phyloP scores from a whole-genome alignment of 2,888 invertebrate genomes.

The Hoplodrina ambigua region DNA sequence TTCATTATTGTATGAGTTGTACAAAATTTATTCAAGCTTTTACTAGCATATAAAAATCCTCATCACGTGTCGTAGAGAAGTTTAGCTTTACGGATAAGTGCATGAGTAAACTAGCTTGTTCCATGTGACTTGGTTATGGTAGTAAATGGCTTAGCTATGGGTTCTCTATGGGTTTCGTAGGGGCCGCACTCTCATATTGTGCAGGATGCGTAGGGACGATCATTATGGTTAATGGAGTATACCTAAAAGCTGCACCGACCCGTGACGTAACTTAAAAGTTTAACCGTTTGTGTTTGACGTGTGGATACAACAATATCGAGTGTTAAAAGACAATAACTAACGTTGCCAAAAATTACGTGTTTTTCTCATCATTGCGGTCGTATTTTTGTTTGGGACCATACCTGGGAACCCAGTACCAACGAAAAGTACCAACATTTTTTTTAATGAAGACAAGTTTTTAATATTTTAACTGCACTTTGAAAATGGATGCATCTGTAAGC shows the following conservation, averaged over 20 bases:
- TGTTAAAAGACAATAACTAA: too few species aligned
- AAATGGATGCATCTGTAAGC: too few species aligned
- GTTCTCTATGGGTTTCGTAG: background rate
- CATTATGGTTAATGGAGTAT: conserved; percentile 5
- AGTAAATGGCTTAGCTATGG: conserved; percentile 8
- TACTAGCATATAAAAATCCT: background rate
- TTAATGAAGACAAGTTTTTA: too few species aligned
- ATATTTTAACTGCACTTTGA: too few species aligned
- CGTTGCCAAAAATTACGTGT: too few species aligned
- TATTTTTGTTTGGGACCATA: too few species aligned
- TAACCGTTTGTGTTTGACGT: background rate
- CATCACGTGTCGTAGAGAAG: conserved; percentile 1
- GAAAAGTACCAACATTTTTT: too few species aligned
- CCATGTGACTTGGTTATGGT: background rate
- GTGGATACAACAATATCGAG: too few species aligned
- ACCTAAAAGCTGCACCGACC: background rate
- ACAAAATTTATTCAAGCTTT: conserved; percentile 2
- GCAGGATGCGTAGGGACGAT: background rate
- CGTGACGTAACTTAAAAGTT: background rate
- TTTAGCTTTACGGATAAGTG: background rate
- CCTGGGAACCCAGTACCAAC: too few species aligned
- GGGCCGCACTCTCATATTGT: background rate
- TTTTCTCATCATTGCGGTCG: too few species aligned
- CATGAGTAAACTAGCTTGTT: background rate
- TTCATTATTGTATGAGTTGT: background rate